These are phyloP conservation scores for Diabrotica virgifera DNA, from an alignment of 1,140 invertebrate species.

Conservation along the genomic window DNA sequence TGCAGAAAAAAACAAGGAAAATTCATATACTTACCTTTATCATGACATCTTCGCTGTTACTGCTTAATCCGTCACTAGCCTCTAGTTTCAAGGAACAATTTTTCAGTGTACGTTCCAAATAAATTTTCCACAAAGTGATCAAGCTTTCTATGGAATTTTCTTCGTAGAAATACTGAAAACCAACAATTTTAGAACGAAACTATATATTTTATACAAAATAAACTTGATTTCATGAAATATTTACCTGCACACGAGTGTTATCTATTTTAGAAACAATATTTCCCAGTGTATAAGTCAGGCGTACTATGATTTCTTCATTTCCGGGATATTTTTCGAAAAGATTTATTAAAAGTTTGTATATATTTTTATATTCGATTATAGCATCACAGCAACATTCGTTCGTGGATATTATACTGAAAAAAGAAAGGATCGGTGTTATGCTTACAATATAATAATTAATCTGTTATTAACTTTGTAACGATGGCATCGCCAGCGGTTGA, in stretches of 20 bases:
- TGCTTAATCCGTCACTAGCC: constrained; percentile 30
- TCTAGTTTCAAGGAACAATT: constrained; percentile 42
- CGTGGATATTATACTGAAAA: constrained; percentile 70
- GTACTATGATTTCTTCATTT: constrained; percentile 62
- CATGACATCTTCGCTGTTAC: constrained; percentile 60
- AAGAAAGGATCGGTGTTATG: neutral
- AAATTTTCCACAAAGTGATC: constrained; percentile 57
- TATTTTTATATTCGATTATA: constrained; percentile 55
- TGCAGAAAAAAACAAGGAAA: too few species aligned
- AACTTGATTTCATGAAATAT: neutral
- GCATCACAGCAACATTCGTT: constrained; percentile 68
- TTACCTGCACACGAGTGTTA: constrained; percentile 42
- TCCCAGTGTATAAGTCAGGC: constrained; percentile 63
- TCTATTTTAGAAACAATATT: constrained; percentile 61
- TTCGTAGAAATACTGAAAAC: constrained; percentile 57
- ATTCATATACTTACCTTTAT: too few species aligned
- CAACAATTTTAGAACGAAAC: too few species aligned
- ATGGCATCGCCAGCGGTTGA: too few species aligned
- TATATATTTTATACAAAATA: too few species aligned
- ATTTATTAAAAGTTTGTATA: constrained; percentile 55
- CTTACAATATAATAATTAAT: neutral
- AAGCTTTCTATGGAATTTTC: constrained; percentile 55
- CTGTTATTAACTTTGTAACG: constrained; percentile 6
- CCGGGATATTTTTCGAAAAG: constrained; percentile 58
- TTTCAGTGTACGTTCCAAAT: constrained; percentile 54